phyloP scores from a whole-genome alignment of 1,140 invertebrate genomes.

The Eubasilissa regina region DNA sequence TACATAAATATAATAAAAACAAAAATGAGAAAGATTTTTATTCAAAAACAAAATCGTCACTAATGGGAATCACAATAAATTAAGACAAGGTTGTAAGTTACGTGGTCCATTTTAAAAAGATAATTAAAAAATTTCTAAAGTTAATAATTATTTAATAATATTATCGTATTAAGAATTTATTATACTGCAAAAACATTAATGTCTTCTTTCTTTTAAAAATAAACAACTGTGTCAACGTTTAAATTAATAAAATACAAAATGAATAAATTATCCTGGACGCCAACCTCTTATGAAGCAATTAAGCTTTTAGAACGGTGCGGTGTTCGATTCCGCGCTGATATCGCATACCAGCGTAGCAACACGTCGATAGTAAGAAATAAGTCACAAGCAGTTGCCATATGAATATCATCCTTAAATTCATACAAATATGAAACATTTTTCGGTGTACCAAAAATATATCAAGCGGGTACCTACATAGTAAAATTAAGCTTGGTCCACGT shows the following conservation, averaged over 20 bases:
- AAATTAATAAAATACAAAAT: neutral
- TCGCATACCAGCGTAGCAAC: neutral
- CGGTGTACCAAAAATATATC: neutral
- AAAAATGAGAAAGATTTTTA: no score
- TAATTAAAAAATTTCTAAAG: no score
- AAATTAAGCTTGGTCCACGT: no score
- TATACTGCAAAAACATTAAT: neutral
- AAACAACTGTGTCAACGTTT: neutral
- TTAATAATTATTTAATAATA: no score
- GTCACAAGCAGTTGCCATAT: neutral
- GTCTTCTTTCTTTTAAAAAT: neutral
- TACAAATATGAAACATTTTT: neutral
- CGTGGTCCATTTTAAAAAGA: no score
- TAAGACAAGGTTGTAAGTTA: no score
- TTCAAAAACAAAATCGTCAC: no score
- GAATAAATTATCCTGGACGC: constrained; percentile 6
- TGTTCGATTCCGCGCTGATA: constrained; percentile 14
- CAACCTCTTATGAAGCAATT: constrained; percentile 29
- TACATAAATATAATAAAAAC: no score
- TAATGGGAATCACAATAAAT: no score
- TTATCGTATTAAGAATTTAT: no score
- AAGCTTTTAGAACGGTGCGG: constrained; percentile 7
- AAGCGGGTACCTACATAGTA: no score
- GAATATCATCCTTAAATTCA: neutral
- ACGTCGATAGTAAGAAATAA: neutral